Evolutionary conservation across 1,140 invertebrate species (phyloP), one percentile per base, ranked within the genome.

Genomic region (Hesperophylax magnus): DNA sequence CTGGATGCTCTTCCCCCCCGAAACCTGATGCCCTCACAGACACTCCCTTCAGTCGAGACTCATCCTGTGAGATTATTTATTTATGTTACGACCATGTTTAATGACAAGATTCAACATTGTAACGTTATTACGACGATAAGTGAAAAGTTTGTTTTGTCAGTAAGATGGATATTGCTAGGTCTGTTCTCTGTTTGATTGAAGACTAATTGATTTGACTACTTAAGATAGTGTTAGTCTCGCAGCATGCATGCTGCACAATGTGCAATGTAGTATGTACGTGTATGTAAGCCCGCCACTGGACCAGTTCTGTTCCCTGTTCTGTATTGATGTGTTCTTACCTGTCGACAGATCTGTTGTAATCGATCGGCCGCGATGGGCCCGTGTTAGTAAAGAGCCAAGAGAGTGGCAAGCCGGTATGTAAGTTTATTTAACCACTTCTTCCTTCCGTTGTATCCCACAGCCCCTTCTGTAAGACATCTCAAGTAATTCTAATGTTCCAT

Each of bases 1-100:
- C 74, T 84, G 83, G 81, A 69, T 82, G 22, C 77, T 86, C 84
- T 87, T 87, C 84, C 86, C 86, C 84, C 86, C 74, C 75, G 24
- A 17, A 20, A 53, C 20, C 72, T 22, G 17, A 22, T 24, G 34
- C 17, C 18, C 20, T 24, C 72, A 52, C 53, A 52, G 71, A 15
- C 71, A 17, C 54, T 17, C 65, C 39, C 39, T 47, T 47, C 39
- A 14, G 11, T 11, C 39, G 69, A 72, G 63, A 24, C 27, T 31
- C 34, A n/a, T 69, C 27, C 18, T 22, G 39, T 22, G 58, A 61
- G 63, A 31, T 67, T 67, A 67, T 67, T 67, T 67, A 67, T 67
- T 67, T 67, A 31, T 67, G 63, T 67, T 67, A 47, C 24, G 58
- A 61, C 58, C 3, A 47, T 69, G 34, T 69, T 69, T 52, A 34